These are phyloP conservation scores for Drosophila tanythrix DNA, from an alignment of 2,888 invertebrate genomes.

Conservation along the genomic window DNA sequence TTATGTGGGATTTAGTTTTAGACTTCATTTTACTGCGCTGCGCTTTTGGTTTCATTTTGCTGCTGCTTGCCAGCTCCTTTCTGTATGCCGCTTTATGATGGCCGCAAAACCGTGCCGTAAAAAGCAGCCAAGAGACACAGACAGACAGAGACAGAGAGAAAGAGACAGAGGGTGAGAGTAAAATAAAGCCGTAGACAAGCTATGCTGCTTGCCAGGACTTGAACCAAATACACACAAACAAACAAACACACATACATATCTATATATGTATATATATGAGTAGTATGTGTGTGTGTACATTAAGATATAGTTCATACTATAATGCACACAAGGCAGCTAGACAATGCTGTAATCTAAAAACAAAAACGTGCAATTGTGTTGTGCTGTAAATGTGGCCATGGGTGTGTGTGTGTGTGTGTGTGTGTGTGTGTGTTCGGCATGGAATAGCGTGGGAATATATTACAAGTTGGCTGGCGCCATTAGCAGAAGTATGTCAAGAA, in stretches of 20 bases:
- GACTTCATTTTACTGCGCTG: constrained; percentile 78
- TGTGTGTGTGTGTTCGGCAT: constrained; percentile 34
- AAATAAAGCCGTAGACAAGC: constrained; percentile 74
- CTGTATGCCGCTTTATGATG: constrained; percentile 76
- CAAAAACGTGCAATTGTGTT: constrained; percentile 75
- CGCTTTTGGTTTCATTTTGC: constrained; percentile 75
- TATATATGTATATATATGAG: background rate
- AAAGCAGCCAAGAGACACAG: constrained; percentile 27
- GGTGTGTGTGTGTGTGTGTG: constrained; percentile 26
- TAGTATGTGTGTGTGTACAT: background rate
- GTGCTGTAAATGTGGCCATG: constrained; percentile 49
- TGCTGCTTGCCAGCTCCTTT: constrained; percentile 20
- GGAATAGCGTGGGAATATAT: constrained; percentile 75
- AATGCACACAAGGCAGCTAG: constrained; percentile 43
- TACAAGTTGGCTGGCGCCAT: constrained; percentile 75
- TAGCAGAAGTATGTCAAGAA: constrained; percentile 69
- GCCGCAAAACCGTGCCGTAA: constrained; percentile 64
- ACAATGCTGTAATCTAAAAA: constrained; percentile 76
- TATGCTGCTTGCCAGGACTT: constrained; percentile 43
- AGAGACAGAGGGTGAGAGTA: constrained; percentile 30
- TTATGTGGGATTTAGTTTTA: constrained; percentile 80
- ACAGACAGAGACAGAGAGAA: background rate
- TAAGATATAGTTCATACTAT: constrained; percentile 21
- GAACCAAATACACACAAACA: constrained; percentile 40
- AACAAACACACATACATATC: constrained; percentile 16